These are phyloP conservation scores for Drosophila dunni DNA, from an alignment of 1,140 invertebrate genomes.

Conservation along the genomic window DNA sequence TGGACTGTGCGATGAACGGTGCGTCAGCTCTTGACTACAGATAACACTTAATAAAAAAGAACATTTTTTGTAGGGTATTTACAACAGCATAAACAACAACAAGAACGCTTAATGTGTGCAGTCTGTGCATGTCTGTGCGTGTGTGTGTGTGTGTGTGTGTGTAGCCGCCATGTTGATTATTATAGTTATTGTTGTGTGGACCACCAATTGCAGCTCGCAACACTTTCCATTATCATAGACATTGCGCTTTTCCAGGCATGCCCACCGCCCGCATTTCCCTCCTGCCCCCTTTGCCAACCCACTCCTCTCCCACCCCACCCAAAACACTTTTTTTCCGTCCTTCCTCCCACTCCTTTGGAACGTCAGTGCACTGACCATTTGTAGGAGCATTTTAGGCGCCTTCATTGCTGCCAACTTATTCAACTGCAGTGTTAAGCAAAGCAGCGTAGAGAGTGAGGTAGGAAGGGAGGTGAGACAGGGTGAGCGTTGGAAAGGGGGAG, in stretches of 20 bases:
- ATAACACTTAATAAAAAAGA: too few species aligned
- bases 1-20: too few species aligned
- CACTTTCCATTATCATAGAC: constrained; percentile 29
- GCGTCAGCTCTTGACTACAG: too few species aligned
- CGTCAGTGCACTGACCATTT: constrained; percentile 3
- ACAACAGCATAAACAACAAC: background rate
- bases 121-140: background rate
- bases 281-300: background rate
- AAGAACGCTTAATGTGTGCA: constrained; percentile 19
- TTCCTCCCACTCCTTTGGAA: background rate
- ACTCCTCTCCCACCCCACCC: background rate
- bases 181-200: constrained; percentile 71
- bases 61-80: constrained; percentile 1
- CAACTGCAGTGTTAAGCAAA: constrained; percentile 25
- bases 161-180: constrained; percentile 69
- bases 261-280: too few species aligned
- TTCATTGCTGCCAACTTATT: constrained; percentile 20
- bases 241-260: background rate
- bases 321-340: background rate
- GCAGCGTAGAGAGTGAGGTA: background rate
- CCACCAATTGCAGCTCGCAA: constrained; percentile 59
- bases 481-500: background rate
- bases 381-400: constrained; percentile 57
- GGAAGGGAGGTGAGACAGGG: background rate
- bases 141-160: constrained; percentile 15